Evolutionary conservation across 1,140 invertebrate genomes (phyloP), one percentile per base, ranked within the genome.

Genomic region (Cyclina sinensis): DNA sequence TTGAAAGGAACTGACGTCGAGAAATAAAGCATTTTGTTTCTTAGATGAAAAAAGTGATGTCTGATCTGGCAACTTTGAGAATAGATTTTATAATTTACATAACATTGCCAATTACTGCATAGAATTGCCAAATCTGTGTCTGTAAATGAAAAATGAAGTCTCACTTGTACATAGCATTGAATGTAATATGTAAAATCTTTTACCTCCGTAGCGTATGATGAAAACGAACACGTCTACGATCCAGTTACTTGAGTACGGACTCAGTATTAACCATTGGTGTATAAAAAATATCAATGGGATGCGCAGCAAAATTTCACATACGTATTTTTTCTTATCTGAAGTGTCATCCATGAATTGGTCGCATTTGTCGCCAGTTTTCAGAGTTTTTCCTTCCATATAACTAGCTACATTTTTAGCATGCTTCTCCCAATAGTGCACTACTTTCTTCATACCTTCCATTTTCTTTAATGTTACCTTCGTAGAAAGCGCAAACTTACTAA

Each of bases 171-270:
- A n/a, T n/a, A n/a, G n/a, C n/a, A n/a, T n/a, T n/a, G n/a, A n/a
- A n/a, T n/a, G n/a, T n/a, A n/a, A 51, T 18, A 9, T n/a, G n/a
- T n/a, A n/a, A n/a, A n/a, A n/a, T n/a, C n/a, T n/a, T n/a, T 37
- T 11, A 70, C 65, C 32, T 70, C 65, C 65, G 65, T 37, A 70
- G 14, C 65, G 30, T 12, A 70, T 14, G 14, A 70, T 21, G 21
- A 70, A 37, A 70, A 70, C 32, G 18, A 35, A 35, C 12, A 70
- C 1, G 2, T 70, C 65, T 18, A 70, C 37, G 16, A 70, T 35
- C 65, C 65, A 70, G 32, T 70, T 37, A 37, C 27, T 70, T 16
- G 65, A 70, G 37, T 70, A 70, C 32, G 65, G 65, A 39, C 30
- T 37, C 21, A 70, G 32, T 1, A 70, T 30, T 70, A 70, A 16